Evolutionary conservation across 2,113 vertebrate species (phyloP).

Genomic region (Ursus arctos): DNA sequence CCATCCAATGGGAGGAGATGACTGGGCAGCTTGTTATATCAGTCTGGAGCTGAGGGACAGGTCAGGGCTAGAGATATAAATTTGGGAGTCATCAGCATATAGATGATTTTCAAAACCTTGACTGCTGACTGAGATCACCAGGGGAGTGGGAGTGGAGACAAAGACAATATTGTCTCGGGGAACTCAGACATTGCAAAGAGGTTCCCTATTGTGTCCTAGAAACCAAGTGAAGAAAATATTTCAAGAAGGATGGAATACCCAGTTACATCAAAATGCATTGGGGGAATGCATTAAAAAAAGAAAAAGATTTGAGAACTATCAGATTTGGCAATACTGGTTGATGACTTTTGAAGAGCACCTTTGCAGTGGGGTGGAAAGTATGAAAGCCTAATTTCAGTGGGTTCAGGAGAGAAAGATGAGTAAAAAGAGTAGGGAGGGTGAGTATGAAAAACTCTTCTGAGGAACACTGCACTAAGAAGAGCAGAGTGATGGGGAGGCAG

Average conservation of each 20-base stretch:
- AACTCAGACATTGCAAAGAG: not conserved
- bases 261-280: not conserved
- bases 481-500: not conserved
- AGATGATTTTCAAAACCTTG: slow-evolving; percentile 27
- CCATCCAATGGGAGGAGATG: not conserved
- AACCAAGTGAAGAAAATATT: slow-evolving; percentile 31
- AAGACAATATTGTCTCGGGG: not conserved
- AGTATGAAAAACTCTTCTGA: not conserved
- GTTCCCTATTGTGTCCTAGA: slow-evolving; percentile 28
- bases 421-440: not conserved
- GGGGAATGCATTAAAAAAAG: not conserved
- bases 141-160: not conserved
- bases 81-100: not conserved
- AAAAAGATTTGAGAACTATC: not conserved
- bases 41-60: not conserved
- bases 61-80: not conserved
- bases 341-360: slow-evolving; percentile 14
- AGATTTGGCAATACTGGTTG: not conserved
- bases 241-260: not conserved
- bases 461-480: not conserved
- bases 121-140: slow-evolving; percentile 1
- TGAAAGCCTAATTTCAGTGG: not conserved
- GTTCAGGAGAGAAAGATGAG: not conserved
- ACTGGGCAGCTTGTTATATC: not conserved
- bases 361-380: not conserved